Evolutionary conservation across 2,113 vertebrate species (phyloP), one percentile per base, ranked within the genome.

Genomic region (Elachura formosa): DNA sequence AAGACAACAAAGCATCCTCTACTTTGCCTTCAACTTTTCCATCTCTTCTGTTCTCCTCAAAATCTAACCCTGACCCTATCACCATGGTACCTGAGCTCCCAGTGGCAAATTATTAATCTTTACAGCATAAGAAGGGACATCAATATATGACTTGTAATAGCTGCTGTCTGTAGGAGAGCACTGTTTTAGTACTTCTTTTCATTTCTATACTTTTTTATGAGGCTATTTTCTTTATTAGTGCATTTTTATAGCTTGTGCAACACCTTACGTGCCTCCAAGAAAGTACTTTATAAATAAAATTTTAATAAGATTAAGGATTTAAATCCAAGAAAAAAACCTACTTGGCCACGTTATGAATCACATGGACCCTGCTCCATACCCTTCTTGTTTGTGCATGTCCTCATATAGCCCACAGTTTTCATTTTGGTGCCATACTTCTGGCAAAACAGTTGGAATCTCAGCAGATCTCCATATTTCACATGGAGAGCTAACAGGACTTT

Each of bases 251-350:
- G 46, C 74, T 84, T 49, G 54, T 36, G 34, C 73, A 89, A 91
- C 67, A 75, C 83, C 83, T 82, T 36, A 69, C 87, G 76, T 6
- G 2, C n/a, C 66, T 94, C 55, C 54, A 54, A 80, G 52, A 67
- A 77, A 16, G 28, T 34, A 62, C 40, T 84, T 89, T n/a, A 78
- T 66, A 92, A 86, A 91, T 91, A 93, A 80, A 96, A 83, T 59
- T 91, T 84, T 92, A 87, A 75, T 87, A 93, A 91, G 36, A 49
- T 83, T 84, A 90, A 90, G 48, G 43, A 80, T 84, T 93, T 83
- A 74, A 88, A 68, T 81, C 76, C 59, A 92, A 84, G 61, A 28
- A 71, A 89, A 76, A 78, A 71, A 5, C 9, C 33, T 18, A 41
- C 28, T 74, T 91, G 74, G 83, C 58, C 41, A 86, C 78, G 52